phyloP scores from a whole-genome alignment of 2,113 vertebrate species.

The Brachypodius melanocephalos region DNA sequence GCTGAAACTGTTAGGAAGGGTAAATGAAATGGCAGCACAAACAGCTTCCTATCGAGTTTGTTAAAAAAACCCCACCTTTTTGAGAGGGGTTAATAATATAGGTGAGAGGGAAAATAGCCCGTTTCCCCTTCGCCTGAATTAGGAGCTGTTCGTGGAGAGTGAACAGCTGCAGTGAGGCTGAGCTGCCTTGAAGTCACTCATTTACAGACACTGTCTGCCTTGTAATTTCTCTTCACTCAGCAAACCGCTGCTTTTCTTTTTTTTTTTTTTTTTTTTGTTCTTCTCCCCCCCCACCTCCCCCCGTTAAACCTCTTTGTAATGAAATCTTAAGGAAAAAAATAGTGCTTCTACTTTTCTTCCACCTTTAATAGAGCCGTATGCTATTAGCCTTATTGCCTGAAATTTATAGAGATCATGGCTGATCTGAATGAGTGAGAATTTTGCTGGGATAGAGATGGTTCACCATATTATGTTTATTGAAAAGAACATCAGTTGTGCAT shows the following conservation, averaged over 20 bases:
- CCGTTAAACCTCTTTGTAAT: background rate
- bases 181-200: background rate
- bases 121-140: background rate
- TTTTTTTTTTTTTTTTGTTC: rapidly evolving
- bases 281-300: rapidly evolving
- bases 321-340: background rate
- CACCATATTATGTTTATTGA: background rate
- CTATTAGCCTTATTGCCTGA: background rate
- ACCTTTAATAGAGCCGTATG: background rate
- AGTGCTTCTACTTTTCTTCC: background rate
- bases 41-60: background rate
- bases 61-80: background rate
- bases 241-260: background rate
- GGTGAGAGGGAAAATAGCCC: background rate
- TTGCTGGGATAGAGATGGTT: background rate
- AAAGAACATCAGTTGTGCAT: background rate
- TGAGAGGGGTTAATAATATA: background rate
- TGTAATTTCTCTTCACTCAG: background rate
- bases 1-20: background rate
- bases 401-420: constrained; percentile 26
- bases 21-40: background rate
- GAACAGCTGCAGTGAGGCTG: background rate
- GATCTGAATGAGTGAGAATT: background rate
- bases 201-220: background rate
- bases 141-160: background rate